These are phyloP conservation scores for Tyria jacobaeae DNA, from an alignment of 2,888 invertebrate genomes.

Conservation along the genomic window DNA sequence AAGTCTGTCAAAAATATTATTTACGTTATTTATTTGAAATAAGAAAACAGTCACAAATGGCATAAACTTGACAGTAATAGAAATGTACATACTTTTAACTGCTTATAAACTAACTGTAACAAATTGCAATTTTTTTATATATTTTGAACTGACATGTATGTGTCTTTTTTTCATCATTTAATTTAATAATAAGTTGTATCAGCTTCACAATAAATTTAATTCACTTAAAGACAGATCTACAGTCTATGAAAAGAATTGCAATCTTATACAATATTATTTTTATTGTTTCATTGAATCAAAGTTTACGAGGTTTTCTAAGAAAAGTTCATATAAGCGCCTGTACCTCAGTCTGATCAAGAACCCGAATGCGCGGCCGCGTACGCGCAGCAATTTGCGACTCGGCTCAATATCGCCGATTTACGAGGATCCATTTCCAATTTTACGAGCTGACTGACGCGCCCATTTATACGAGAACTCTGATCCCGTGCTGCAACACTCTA, in stretches of 20 bases:
- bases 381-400: constrained; percentile 75
- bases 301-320: constrained; percentile 56
- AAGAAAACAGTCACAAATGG: constrained; percentile 14
- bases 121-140: not conserved
- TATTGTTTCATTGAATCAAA: constrained; percentile 50
- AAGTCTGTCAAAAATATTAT: constrained; percentile 57
- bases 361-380: constrained; percentile 72
- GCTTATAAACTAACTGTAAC: not conserved
- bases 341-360: constrained; percentile 65
- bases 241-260: constrained; percentile 26
- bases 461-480: constrained; percentile 65
- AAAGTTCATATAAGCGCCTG: constrained; percentile 44
- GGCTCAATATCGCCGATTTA: constrained; percentile 76
- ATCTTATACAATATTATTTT: constrained; percentile 38
- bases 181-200: constrained; percentile 27
- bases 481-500: constrained; percentile 49
- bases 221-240: constrained; percentile 19
- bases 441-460: constrained; percentile 72
- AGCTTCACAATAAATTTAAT: constrained; percentile 23
- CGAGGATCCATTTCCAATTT: constrained; percentile 79
- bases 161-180: not conserved
- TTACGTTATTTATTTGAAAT: constrained; percentile 47
- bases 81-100: too few relatives aligned
- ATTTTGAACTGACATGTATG: not conserved
- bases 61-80: not conserved